Evolutionary conservation across 2,888 invertebrate species (phyloP), one percentile per base, ranked within the genome.

Genomic region (Parascotia fuliginaria): DNA sequence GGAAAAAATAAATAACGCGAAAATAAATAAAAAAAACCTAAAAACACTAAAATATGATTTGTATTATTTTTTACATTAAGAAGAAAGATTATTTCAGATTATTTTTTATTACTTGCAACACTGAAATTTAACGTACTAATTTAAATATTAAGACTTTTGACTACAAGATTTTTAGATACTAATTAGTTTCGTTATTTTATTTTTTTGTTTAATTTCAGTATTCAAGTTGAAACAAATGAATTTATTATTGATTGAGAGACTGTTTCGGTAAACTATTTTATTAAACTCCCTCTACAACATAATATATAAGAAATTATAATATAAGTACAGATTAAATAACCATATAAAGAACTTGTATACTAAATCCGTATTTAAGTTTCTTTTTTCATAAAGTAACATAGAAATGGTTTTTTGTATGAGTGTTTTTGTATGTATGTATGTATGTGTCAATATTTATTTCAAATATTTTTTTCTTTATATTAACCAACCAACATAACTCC

Each of bases 1-100:
- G 40, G n/a, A 28, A 68, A 63, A 69, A 63, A 70, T 65, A 60
- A 67, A 72, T 67, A 68, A 55, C 32, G 36, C 28, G 36, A 47
- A 36, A 64, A 67, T 67, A 67, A 67, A 62, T 66, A 65, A 24
- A 53, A 46, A 49, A 31, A 34, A 54, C 43, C 61, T 64, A 44
- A 61, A 53, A 43, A 44, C 19, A 61, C 68, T 65, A 63, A n/a
- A n/a, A 55, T 34, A 58, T 65, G 68, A 68, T 65, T 65, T 49
- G 57, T 51, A 51, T 16, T 37, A 31, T 42, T 57, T 60, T 57
- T 50, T 60, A 55, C 48, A 64, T 46, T 39, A 47, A 51, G 36
- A 50, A 50, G 43, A 43, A 45, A 29, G 16, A 39, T 45, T 37
- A 50, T 48, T 9, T 40, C 36, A 46, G 41, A 47, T 49, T 54